A percentile compares a stretch with the other conserved stretches of the same genome.
Conservation (phyloP, 2,113 vertebrate species). For the Erinaceus europaeus region DNA sequence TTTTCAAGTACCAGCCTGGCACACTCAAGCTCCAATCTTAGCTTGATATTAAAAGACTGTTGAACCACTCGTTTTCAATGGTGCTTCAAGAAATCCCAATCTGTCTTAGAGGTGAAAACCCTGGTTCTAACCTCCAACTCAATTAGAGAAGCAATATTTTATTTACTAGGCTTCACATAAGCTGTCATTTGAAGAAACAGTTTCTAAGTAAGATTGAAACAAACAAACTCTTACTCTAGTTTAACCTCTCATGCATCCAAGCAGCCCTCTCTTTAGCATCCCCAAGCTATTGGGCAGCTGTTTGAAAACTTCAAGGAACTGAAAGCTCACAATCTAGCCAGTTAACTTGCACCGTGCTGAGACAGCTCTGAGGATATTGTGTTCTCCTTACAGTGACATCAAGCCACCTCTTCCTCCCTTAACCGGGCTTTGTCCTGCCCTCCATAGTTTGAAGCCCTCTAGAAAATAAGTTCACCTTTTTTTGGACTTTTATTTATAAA, state of each 20-base stretch:
- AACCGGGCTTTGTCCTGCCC: not conserved
- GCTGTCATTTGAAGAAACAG: constrained; percentile 39
- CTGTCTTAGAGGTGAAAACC: too few species aligned
- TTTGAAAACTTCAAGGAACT: not conserved
- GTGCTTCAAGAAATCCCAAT: not conserved
- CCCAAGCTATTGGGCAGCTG: not conserved
- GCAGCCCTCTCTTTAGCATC: not conserved
- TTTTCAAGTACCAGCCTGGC: too few species aligned
- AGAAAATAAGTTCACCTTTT: too few species aligned
- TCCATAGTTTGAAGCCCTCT: not conserved
- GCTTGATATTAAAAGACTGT: too few species aligned
- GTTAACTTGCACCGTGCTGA: not conserved
- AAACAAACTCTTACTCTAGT: too few species aligned
- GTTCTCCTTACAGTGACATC: not conserved
- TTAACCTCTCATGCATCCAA: not conserved
- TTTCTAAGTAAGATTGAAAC: not conserved
- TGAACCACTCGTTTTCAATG: not conserved
- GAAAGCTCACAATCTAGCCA: not conserved
- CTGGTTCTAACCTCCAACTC: not conserved
- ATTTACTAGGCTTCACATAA: not conserved
- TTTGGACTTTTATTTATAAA: too few species aligned
- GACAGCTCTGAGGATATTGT: not conserved
- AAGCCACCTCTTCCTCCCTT: not conserved
- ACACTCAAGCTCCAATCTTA: too few species aligned
- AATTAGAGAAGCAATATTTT: constrained; percentile 11